Percentiles rank a stretch among this genome's conserved stretches.
These are phyloP conservation scores for Xenus cinereus DNA, from an alignment of 2,113 vertebrate species.

Conservation along the genomic window DNA sequence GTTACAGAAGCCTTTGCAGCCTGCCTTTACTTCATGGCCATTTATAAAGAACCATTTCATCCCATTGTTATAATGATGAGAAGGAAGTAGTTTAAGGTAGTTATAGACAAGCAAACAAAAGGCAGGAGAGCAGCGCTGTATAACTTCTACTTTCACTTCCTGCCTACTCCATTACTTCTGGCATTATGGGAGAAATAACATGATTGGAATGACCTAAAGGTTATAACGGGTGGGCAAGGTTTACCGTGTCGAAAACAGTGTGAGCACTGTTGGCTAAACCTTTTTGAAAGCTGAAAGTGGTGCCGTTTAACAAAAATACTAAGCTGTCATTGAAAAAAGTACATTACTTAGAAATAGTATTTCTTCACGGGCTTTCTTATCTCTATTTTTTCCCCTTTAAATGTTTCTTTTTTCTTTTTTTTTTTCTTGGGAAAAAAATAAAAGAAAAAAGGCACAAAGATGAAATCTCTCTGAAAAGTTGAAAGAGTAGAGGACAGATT, in stretches of 20 bases:
- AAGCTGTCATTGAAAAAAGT: constrained; percentile 63
- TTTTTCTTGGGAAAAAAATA: background rate
- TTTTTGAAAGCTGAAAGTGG: constrained; percentile 73
- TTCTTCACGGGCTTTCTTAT: constrained; percentile 42
- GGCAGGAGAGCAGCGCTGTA: constrained; percentile 70
- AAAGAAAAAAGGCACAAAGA: background rate
- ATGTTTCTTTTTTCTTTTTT: background rate
- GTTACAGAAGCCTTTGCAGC: constrained; percentile 74
- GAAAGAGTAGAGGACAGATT: background rate
- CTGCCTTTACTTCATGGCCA: constrained; percentile 75
- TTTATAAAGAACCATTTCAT: constrained; percentile 78
- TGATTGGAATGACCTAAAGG: constrained; percentile 79
- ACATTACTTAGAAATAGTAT: constrained; percentile 52
- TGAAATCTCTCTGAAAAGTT: constrained; percentile 36
- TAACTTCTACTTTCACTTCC: constrained; percentile 81
- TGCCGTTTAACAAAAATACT: constrained; percentile 76
- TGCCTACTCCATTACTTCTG: constrained; percentile 78
- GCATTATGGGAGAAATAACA: constrained; percentile 77
- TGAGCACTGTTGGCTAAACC: constrained; percentile 73
- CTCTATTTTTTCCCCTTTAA: constrained; percentile 27
- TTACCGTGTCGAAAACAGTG: constrained; percentile 70
- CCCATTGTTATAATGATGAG: constrained; percentile 78
- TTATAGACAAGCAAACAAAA: constrained; percentile 82
- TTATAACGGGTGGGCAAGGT: constrained; percentile 71
- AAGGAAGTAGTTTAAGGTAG: constrained; percentile 82